Evolutionary conservation across 2,797 vertebrate genomes (phyloP).

Genomic region (Paedocypris micromegethes): DNA sequence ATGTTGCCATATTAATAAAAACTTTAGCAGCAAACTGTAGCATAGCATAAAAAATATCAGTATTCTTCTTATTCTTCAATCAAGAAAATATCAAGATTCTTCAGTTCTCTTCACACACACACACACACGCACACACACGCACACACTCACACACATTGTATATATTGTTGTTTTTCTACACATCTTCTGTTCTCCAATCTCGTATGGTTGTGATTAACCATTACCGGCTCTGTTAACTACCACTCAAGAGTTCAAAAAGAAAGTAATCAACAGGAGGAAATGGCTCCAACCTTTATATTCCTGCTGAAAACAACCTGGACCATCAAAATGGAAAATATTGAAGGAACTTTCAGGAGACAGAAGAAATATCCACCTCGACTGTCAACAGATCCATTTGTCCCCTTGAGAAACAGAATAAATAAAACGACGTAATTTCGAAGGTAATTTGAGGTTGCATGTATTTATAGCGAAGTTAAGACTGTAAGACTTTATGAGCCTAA

Average conservation of each 20-base stretch:
- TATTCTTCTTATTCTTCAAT: no score
- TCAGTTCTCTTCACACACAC: no score
- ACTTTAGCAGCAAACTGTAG: no score
- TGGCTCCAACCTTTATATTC: constrained; percentile 32
- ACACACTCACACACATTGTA: no score
- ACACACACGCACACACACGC: no score
- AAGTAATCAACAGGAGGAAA: constrained; percentile 44
- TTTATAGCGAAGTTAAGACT: not conserved
- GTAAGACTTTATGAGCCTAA: not conserved
- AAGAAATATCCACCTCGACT: constrained; percentile 24
- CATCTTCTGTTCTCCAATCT: not conserved
- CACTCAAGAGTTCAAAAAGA: constrained; percentile 27
- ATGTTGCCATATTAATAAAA: no score
- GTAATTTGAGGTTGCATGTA: no score
- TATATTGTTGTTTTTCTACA: no score
- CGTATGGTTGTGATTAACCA: constrained; percentile 35
- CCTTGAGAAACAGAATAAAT: not conserved
- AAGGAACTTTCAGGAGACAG: constrained; percentile 22
- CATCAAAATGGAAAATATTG: constrained; percentile 35
- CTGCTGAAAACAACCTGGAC: constrained; percentile 27
- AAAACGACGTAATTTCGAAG: not conserved
- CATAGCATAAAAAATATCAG: no score
- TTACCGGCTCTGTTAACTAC: constrained; percentile 19
- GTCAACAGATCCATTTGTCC: constrained; percentile 4
- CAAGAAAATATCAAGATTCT: no score